Evolutionary conservation across 2,888 invertebrate genomes (phyloP).

Genomic region (Microctonus brassicae): DNA sequence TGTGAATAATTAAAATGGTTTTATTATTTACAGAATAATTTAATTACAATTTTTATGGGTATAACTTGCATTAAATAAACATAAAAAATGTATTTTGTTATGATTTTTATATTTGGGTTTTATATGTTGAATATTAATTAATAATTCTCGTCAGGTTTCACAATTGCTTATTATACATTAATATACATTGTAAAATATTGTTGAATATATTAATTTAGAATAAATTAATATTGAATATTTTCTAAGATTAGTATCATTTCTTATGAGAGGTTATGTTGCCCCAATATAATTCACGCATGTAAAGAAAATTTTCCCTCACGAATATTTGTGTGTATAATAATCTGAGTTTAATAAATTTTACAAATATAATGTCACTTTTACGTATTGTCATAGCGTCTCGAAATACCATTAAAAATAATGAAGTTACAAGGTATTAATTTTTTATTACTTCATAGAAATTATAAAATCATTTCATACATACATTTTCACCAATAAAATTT

Average conservation of each 20-base stretch:
- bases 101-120: neutral
- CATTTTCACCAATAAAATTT: neutral
- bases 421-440: slow-evolving; percentile 40
- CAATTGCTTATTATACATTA: neutral
- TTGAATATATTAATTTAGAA: neutral
- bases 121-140: neutral
- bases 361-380: slow-evolving; percentile 39
- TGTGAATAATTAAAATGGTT: too few species aligned
- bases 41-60: neutral
- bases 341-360: too few species aligned
- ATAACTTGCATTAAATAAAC: neutral
- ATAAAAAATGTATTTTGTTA: neutral
- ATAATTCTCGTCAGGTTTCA: neutral
- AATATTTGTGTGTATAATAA: too few species aligned
- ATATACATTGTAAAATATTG: neutral
- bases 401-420: slow-evolving; percentile 19
- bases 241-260: too few species aligned
- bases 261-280: too few species aligned
- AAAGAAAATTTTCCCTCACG: neutral
- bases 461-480: slow-evolving; percentile 11
- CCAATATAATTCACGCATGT: neutral
- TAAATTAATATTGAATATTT: neutral
- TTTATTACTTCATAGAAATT: slow-evolving; percentile 29
- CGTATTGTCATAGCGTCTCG: slow-evolving; percentile 42
- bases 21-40: too few species aligned